These are phyloP conservation scores for Leucopsar rothschildi DNA, from an alignment of 2,113 vertebrate genomes.

Conservation along the genomic window DNA sequence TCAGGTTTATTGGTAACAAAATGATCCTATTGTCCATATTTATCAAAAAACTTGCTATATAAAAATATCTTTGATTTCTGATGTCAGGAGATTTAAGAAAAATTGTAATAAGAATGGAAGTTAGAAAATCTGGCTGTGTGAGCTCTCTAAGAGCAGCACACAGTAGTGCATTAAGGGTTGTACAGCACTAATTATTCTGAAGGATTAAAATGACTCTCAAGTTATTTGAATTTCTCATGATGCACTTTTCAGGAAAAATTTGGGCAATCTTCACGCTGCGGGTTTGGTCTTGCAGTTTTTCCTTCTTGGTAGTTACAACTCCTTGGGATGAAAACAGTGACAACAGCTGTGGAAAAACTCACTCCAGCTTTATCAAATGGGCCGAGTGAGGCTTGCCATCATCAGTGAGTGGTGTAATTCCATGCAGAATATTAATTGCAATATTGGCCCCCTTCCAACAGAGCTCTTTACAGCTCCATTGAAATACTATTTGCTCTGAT, in stretches of 20 bases:
- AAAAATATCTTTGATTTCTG: background rate
- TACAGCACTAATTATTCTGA: no score
- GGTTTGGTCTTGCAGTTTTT: background rate
- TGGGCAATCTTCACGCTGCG: accelerated
- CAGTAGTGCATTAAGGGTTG: background rate
- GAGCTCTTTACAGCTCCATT: background rate
- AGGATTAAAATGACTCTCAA: background rate
- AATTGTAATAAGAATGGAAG: background rate
- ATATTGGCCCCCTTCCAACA: background rate
- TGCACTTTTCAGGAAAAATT: background rate
- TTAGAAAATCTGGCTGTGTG: background rate
- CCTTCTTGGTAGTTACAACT: background rate
- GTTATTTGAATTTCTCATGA: background rate
- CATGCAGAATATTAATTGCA: background rate
- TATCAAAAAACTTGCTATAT: accelerated
- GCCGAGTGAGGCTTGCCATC: background rate
- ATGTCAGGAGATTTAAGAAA: background rate
- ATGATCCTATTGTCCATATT: background rate
- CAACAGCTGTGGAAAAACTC: background rate
- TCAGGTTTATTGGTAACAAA: background rate
- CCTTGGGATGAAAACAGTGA: background rate
- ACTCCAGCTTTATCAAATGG: background rate
- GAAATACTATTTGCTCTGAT: background rate
- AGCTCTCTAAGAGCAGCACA: accelerated
- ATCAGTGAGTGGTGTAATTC: background rate